These are phyloP conservation scores for Phorcus lineatus DNA, from an alignment of 2,888 invertebrate genomes.

Conservation along the genomic window DNA sequence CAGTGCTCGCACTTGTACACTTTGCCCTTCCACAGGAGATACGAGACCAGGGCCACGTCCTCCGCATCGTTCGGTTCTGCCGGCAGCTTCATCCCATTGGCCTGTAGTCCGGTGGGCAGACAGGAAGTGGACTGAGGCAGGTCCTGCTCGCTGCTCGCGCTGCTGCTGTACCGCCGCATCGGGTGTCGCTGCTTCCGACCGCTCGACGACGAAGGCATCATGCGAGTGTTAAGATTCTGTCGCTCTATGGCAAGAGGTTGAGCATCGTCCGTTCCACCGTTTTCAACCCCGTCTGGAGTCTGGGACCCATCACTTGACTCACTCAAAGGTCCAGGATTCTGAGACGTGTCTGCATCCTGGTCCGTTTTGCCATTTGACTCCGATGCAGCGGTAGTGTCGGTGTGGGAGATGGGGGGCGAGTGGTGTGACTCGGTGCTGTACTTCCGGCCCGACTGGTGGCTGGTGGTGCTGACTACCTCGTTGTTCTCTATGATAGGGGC, in stretches of 20 bases:
- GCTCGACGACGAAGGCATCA: slow-evolving; percentile 61
- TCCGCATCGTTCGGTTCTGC: slow-evolving; percentile 45
- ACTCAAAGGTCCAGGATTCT: slow-evolving; percentile 42
- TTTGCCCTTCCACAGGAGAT: slow-evolving; percentile 63
- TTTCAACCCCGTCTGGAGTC: slow-evolving; percentile 53
- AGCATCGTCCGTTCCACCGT: slow-evolving; percentile 41
- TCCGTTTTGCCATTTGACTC: slow-evolving; percentile 11
- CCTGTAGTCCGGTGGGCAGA: slow-evolving; percentile 33
- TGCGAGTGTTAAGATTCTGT: slow-evolving; percentile 61
- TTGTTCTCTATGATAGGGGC: slow-evolving; percentile 31
- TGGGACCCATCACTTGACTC: slow-evolving; percentile 67
- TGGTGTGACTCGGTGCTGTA: slow-evolving; percentile 63
- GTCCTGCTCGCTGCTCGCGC: slow-evolving; percentile 53
- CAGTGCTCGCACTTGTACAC: slow-evolving; percentile 70
- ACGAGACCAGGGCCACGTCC: slow-evolving; percentile 61
- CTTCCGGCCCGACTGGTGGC: slow-evolving; percentile 51
- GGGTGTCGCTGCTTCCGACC: slow-evolving; percentile 69
- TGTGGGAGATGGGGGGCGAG: slow-evolving; percentile 47
- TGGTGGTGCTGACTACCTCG: slow-evolving; percentile 43
- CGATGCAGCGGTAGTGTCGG: neutral
- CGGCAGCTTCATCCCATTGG: slow-evolving; percentile 15
- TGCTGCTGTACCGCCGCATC: slow-evolving; percentile 62
- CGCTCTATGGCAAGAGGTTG: slow-evolving; percentile 52
- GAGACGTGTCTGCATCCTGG: slow-evolving; percentile 16
- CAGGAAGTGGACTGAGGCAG: slow-evolving; percentile 46